A percentile compares a stretch with the other conserved stretches of the same genome.
Evolutionary conservation across 1,140 invertebrate genomes (phyloP).

Genomic region (Thaumetopoea pityocampa): DNA sequence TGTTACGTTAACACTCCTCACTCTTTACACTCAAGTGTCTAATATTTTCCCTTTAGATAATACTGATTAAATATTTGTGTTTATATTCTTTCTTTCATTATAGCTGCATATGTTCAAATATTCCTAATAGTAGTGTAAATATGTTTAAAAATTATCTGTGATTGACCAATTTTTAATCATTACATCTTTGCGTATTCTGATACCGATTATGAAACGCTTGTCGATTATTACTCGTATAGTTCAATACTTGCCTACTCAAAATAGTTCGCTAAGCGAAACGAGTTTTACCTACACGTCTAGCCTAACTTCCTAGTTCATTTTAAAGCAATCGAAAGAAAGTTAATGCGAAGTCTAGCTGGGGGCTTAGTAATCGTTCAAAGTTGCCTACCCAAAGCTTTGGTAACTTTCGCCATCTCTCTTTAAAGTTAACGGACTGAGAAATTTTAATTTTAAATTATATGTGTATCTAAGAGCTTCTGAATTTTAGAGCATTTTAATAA

Average conservation of each 20-base stretch:
- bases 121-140: too few species aligned
- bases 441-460: conserved; percentile 6
- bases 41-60: too few species aligned
- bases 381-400: conserved; percentile 2
- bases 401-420: conserved; percentile 12
- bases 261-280: conserved; percentile 13
- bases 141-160: too few species aligned
- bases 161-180: too few species aligned
- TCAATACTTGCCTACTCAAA: conserved; percentile 7
- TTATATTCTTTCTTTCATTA: too few species aligned
- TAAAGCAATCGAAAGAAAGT: conserved; percentile 21
- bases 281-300: conserved; percentile 8
- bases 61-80: too few species aligned
- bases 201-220: conserved; percentile 13
- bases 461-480: background rate
- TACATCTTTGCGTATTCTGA: conserved; percentile 11
- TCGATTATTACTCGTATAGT: conserved; percentile 11
- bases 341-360: conserved; percentile 11
- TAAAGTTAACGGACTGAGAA: background rate
- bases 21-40: too few species aligned
- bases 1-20: too few species aligned
- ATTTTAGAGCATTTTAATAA: background rate
- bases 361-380: conserved; percentile 15
- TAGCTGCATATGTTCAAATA: too few species aligned
- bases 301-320: conserved; percentile 16